Evolutionary conservation across 2,113 vertebrate genomes (phyloP), one percentile per base, ranked within the genome.

Genomic region (Rhynchopsitta pachyrhyncha): DNA sequence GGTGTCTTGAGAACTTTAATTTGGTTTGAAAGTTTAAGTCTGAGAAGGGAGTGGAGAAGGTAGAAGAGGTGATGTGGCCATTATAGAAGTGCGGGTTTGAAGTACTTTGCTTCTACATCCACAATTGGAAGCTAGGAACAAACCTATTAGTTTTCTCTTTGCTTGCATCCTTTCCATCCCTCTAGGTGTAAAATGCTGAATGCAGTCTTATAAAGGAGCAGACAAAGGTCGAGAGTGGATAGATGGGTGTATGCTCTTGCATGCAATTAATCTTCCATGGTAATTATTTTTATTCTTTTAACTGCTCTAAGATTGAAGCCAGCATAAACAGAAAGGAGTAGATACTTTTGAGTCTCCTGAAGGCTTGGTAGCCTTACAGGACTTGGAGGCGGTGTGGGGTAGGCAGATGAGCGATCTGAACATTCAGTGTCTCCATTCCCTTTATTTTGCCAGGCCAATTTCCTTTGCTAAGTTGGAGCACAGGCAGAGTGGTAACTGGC

Each of bases 271-370:
- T 92, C 92, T 93, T 86, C 83, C 52, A 7, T 25, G 17, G 60
- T 71, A 89, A 85, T 92, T 92, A 73, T 84, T 89, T 77, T 92
- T 86, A 80, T 66, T 95, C 57, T 90, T 95, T 92, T 71, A 93
- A 89, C 47, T 83, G 42, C 41, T 53, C 6, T 70, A 47, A 76
- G 77, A 86, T 79, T 75, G 89, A 92, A 95, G 64, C 33, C 24
- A 78, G 22, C 5, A 29, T 60, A 50, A 88, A 78, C 0, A 1
- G 52, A 67, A 68, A 57, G 28, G 24, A 68, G 18, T 81, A 81
- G 76, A n/a, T 64, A 24, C 28, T 88, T 88, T 78, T 8, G 44
- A 60, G 33, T 76, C 57, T 92, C 46, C 53, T 35, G 4, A 84
- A 47, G 47, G 64, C 71, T 92, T 93, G 23, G 50, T 83, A 55